Conservation (phyloP, 2,797 vertebrate genomes). For the Acipenser oxyrinchus region DNA sequence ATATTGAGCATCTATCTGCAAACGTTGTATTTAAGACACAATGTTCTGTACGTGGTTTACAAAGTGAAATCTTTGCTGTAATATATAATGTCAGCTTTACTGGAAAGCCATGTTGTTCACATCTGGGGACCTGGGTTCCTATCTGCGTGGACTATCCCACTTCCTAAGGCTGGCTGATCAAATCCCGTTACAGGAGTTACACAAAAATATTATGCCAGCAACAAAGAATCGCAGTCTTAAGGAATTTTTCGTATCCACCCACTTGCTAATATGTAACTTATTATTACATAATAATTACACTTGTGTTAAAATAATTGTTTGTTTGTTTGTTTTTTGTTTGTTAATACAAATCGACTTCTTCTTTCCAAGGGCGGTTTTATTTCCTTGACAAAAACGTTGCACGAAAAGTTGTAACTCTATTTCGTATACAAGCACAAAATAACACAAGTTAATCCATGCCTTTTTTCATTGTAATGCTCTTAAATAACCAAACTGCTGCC, state of each 20-base stretch:
- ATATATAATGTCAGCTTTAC: no score
- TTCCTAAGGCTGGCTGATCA: constrained; percentile 48
- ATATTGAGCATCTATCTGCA: no score
- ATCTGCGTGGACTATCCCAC: constrained; percentile 61
- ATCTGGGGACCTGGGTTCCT: constrained; percentile 58
- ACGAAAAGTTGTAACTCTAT: constrained; percentile 54
- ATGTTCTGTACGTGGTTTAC: no score
- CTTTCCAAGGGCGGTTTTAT: constrained; percentile 44
- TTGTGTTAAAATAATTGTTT: no score
- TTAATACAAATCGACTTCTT: constrained; percentile 45
- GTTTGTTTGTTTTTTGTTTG: no score
- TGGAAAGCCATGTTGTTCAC: constrained; percentile 35
- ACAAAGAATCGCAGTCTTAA: neutral
- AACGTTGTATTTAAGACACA: no score
- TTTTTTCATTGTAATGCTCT: neutral
- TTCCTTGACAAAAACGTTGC: constrained; percentile 46
- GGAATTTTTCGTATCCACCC: no score
- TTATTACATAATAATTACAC: no score
- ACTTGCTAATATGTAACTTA: no score
- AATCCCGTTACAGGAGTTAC: neutral
- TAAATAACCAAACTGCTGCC: no score
- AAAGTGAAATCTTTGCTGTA: no score
- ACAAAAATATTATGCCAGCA: neutral
- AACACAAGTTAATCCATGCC: constrained; percentile 32
- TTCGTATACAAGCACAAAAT: constrained; percentile 35